These are phyloP conservation scores for Norana najaformis DNA, from an alignment of 2,888 invertebrate species.

Conservation along the genomic window DNA sequence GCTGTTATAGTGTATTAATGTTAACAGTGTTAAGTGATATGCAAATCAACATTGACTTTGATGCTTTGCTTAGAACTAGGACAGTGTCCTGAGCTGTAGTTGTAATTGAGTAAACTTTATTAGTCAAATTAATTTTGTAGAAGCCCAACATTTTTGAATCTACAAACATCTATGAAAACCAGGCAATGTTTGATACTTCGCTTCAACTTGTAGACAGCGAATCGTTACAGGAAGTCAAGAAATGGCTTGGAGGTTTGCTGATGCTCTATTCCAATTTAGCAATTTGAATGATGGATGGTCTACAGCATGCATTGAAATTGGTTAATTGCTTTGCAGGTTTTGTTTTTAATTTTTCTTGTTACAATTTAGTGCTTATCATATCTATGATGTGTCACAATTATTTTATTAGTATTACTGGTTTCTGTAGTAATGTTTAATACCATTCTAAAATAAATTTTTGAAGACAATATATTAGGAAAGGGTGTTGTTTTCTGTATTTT, in stretches of 20 bases:
- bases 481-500: too few relatives aligned
- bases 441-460: neutral
- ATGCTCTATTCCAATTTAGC: neutral
- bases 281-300: neutral
- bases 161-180: constrained; percentile 19
- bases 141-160: neutral
- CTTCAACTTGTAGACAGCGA: neutral
- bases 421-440: neutral
- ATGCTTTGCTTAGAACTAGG: neutral
- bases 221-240: constrained; percentile 18
- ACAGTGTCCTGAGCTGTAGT: neutral
- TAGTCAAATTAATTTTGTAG: neutral
- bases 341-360: neutral
- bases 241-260: constrained; percentile 16
- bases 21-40: too few relatives aligned
- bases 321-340: neutral
- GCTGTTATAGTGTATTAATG: too few relatives aligned
- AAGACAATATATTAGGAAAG: too few relatives aligned
- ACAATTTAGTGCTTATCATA: neutral
- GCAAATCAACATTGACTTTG: neutral
- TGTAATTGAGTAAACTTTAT: neutral
- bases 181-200: constrained; percentile 16
- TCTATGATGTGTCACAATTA: too few relatives aligned
- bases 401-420: neutral
- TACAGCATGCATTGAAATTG: neutral